Conservation (phyloP, 2,113 vertebrate genomes). For the Gambusia affinis region DNA sequence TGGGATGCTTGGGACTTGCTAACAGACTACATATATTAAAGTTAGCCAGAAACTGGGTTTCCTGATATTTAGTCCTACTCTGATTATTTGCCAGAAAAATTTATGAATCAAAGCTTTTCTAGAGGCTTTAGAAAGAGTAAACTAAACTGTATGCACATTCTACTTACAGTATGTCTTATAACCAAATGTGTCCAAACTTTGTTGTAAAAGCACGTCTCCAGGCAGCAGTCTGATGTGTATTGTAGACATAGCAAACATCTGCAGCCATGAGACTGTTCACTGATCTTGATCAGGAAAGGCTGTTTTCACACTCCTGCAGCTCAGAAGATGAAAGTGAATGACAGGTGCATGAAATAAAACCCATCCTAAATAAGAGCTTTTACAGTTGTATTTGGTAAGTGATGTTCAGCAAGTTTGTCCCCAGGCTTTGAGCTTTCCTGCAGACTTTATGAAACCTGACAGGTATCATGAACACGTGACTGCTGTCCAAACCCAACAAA, state of each 20-base stretch:
- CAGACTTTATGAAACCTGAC: slow-evolving; percentile 33
- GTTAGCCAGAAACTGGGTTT: not conserved
- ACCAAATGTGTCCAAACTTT: slow-evolving; percentile 15
- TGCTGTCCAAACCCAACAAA: slow-evolving; percentile 44
- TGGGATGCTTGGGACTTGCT: not conserved
- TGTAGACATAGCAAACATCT: slow-evolving; percentile 65
- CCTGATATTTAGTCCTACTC: too few species aligned
- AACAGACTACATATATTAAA: not conserved
- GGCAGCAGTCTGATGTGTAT: slow-evolving; percentile 32
- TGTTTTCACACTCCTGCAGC: slow-evolving; percentile 61
- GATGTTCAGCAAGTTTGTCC: slow-evolving; percentile 12
- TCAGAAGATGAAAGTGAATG: slow-evolving; percentile 57
- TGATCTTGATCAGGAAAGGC: slow-evolving; percentile 74
- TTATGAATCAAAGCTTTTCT: not conserved
- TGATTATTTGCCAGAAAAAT: not conserved
- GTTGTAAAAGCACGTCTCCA: slow-evolving; percentile 37
- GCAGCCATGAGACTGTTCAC: slow-evolving; percentile 74
- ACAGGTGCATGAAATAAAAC: slow-evolving; percentile 59
- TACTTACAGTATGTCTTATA: slow-evolving; percentile 2
- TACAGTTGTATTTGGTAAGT: slow-evolving; percentile 37
- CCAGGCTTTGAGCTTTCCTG: not conserved
- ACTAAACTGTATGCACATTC: not conserved
- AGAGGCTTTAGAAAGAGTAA: not conserved
- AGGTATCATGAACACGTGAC: slow-evolving; percentile 7
- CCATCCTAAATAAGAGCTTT: slow-evolving; percentile 44